Evolutionary conservation across 2,888 invertebrate genomes (phyloP).

Genomic region (Laspeyria flexula): DNA sequence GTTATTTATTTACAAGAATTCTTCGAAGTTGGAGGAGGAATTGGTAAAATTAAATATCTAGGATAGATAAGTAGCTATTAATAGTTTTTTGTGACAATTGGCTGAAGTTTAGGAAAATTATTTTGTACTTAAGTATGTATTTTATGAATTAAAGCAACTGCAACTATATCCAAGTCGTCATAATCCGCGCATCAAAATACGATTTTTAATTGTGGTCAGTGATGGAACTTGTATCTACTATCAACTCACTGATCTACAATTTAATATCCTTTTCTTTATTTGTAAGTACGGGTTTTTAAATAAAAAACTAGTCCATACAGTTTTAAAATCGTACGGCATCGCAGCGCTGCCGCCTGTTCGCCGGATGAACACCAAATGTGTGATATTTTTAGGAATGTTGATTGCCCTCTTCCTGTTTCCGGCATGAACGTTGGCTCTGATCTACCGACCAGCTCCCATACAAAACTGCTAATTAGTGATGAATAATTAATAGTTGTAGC

Average conservation of each 20-base stretch:
- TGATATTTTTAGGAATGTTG: conserved; percentile 86
- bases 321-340: conserved; percentile 35
- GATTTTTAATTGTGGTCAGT: no score
- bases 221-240: no score
- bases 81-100: background rate
- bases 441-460: conserved; percentile 68
- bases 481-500: conserved; percentile 73
- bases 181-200: no score
- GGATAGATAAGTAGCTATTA: conserved; percentile 11
- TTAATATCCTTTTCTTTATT: no score
- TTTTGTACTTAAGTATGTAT: no score
- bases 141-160: no score
- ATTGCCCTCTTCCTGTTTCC: conserved; percentile 85
- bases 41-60: background rate
- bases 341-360: conserved; percentile 50
- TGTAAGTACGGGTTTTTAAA: conserved; percentile 26
- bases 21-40: conserved; percentile 21
- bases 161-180: no score
- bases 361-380: conserved; percentile 85
- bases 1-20: conserved; percentile 37
- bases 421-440: conserved; percentile 70
- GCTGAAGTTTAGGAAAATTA: no score
- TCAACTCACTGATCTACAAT: no score
- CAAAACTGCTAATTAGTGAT: conserved; percentile 78
- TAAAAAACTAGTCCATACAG: conserved; percentile 32